A percentile compares a stretch with the other conserved stretches of the same genome.
Conservation (phyloP, 2,797 vertebrate genomes). For the Liasis olivaceus region DNA sequence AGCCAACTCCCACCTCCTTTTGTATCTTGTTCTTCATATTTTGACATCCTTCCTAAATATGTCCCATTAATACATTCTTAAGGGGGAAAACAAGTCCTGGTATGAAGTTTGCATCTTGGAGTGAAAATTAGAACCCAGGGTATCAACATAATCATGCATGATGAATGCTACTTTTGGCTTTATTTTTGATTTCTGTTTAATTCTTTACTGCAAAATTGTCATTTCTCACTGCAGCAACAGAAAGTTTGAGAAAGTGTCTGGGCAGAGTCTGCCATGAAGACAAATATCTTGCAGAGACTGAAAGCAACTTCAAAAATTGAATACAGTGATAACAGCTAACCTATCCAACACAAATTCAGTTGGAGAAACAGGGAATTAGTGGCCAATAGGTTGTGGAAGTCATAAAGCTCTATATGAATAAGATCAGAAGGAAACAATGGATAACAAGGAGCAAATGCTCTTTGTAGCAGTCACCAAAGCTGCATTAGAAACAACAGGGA, state of each 20-base stretch:
- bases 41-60: background rate
- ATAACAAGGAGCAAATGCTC: background rate
- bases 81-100: background rate
- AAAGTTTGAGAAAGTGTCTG: background rate
- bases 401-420: background rate
- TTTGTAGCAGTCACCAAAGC: background rate
- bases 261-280: background rate
- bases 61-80: background rate
- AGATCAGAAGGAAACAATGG: background rate
- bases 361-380: background rate
- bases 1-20: too few relatives aligned
- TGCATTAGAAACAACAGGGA: background rate
- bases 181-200: background rate
- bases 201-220: background rate
- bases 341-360: background rate
- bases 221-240: background rate
- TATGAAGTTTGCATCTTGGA: background rate
- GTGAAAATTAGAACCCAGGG: too few relatives aligned
- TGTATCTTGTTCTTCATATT: background rate
- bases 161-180: too few relatives aligned
- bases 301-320: background rate
- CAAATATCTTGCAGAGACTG: background rate
- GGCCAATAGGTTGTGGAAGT: background rate
- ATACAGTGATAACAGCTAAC: background rate
- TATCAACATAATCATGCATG: too few relatives aligned